phyloP scores from a whole-genome alignment of 2,113 vertebrate species.

The Laticauda laticaudata region DNA sequence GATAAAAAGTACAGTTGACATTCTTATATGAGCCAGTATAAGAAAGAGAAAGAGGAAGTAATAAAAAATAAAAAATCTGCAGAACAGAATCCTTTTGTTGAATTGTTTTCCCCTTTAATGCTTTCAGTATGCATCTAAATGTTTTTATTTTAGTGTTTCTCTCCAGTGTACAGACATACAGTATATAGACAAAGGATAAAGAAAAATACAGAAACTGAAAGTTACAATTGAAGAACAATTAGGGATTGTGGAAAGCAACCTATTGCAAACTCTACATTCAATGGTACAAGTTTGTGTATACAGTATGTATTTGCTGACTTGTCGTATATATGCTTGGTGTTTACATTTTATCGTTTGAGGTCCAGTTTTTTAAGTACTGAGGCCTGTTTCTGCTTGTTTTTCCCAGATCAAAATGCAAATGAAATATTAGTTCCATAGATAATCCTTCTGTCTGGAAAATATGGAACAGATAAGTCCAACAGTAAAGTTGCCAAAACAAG shows the following conservation, averaged over 20 bases:
- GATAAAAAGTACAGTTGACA: background rate
- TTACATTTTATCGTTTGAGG: conserved; percentile 21
- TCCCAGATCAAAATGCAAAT: conserved; percentile 23
- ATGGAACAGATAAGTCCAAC: conserved; percentile 35
- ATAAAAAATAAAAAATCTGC: background rate
- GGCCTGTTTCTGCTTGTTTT: conserved; percentile 6
- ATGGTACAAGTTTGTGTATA: background rate
- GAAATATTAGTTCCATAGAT: conserved; percentile 47
- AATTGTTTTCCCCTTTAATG: background rate
- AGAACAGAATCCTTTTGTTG: background rate
- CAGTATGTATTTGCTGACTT: background rate
- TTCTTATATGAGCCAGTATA: background rate
- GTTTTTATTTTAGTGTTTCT: background rate
- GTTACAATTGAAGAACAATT: background rate
- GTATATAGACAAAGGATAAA: conserved; percentile 33
- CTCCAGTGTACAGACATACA: conserved; percentile 29
- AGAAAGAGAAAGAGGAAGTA: background rate
- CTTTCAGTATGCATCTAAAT: background rate
- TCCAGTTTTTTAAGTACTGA: conserved; percentile 48
- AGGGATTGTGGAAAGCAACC: background rate
- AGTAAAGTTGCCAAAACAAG: conserved; percentile 17
- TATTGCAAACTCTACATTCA: background rate
- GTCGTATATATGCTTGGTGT: background rate
- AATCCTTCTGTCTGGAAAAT: conserved; percentile 23
- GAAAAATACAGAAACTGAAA: background rate